Evolutionary conservation across 2,888 invertebrate genomes (phyloP), one percentile per base, ranked within the genome.

Genomic region (Lasiommata megera): DNA sequence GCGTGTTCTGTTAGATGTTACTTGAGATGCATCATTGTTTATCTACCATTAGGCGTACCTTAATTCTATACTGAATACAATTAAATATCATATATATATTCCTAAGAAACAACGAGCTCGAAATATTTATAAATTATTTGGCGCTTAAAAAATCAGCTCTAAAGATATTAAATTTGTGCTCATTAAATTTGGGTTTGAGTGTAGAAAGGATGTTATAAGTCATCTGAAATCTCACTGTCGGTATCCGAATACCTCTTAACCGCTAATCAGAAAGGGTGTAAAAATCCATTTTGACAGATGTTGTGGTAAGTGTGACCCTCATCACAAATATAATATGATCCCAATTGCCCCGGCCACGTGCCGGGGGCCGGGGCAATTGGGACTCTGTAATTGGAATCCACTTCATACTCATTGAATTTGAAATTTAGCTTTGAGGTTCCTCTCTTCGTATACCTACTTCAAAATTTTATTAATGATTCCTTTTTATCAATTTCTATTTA

Each of bases 291-390:
- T 48, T 36, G 47, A 70, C 70, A 76, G 70, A 73, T 77, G 77
- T 80, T 82, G 80, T 77, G 78, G 78, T 34, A 44, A 50, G 55
- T 46, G 40, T 54, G 41, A 53, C 53, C 54, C 54, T 58, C 62
- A 62, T 60, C 66, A 71, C 66, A 68, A 56, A 65, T 68, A 16
- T 17, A 8, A 34, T 34, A 34, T 34, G 34, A 34, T 11, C 34
- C 34, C 11, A 34, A 34, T 34, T 34, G 34, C 34, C 34, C 11
- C 34, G 34, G 11, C 34, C 34, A 41, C 18, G 41, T 23, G 11
- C 11, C 8, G 11, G 18, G 40, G 41, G 41, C 18, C n/a, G 34
- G 34, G 34, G 18, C 17, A 40, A 17, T 17, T 17, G 40, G 40
- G 40, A 40, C 9, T 40, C 5, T 8, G 40, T 17, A 40, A 40